A percentile compares a stretch with the other conserved stretches of the same genome.
Evolutionary conservation across 2,113 vertebrate genomes (phyloP).

Genomic region (Gracilinanus agilis): DNA sequence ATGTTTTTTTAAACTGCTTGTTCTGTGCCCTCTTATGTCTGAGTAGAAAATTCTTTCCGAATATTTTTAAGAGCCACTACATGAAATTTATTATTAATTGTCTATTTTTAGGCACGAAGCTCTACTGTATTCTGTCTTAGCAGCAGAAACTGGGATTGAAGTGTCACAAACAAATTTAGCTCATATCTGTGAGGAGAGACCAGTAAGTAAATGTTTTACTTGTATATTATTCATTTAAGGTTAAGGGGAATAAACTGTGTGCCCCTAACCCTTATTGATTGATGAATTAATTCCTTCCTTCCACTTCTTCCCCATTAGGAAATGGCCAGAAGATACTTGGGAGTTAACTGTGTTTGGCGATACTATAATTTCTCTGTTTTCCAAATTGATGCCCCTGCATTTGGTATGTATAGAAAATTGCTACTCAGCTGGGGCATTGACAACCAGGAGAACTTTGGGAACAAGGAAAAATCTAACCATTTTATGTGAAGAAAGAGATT

Average conservation of each 20-base stretch:
- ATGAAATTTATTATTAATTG: constrained; percentile 80
- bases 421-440: constrained; percentile 40
- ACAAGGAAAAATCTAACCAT: constrained; percentile 38
- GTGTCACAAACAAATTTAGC: constrained; percentile 95
- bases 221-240: constrained; percentile 38
- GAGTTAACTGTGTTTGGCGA: constrained; percentile 90
- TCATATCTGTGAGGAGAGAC: constrained; percentile 92
- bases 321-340: constrained; percentile 83
- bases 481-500: constrained; percentile 58
- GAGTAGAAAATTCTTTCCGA: constrained; percentile 69
- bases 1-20: constrained; percentile 72
- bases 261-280: constrained; percentile 36
- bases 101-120: constrained; percentile 89
- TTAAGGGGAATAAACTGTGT: constrained; percentile 50
- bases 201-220: constrained; percentile 83
- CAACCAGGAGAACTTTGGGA: constrained; percentile 32
- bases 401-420: constrained; percentile 86
- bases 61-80: constrained; percentile 71
- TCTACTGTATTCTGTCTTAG: constrained; percentile 91
- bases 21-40: constrained; percentile 67
- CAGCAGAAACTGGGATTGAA: constrained; percentile 94
- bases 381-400: constrained; percentile 90
- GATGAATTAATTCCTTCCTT: constrained; percentile 64
- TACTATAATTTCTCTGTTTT: constrained; percentile 94
- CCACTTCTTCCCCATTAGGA: constrained; percentile 82